Percentiles rank a stretch among this genome's conserved stretches.
phyloP scores from a whole-genome alignment of 2,797 vertebrate genomes.

The Scomberomorus guttatus region DNA sequence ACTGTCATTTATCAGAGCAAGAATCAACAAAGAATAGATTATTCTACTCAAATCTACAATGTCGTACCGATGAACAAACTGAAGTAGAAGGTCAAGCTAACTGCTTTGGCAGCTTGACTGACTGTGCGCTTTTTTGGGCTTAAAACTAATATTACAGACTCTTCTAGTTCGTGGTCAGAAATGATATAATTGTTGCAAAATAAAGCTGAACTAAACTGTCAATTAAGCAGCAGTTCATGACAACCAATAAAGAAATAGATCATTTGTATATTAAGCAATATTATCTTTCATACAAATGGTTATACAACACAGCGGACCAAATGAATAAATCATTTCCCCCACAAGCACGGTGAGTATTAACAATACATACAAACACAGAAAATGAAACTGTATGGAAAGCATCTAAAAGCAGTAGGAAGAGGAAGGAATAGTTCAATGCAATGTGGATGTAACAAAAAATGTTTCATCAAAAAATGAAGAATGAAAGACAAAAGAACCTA shows the following conservation, averaged over 20 bases:
- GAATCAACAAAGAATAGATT: constrained; percentile 19
- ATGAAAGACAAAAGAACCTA: background rate
- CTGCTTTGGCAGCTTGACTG: background rate
- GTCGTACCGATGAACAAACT: background rate
- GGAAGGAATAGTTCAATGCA: background rate
- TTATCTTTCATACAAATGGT: constrained; percentile 1
- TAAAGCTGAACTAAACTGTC: background rate
- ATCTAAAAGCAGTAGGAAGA: background rate
- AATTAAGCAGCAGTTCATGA: constrained; percentile 7
- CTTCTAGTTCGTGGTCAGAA: background rate
- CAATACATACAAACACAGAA: background rate
- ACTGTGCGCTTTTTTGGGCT: background rate
- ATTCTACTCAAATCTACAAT: background rate
- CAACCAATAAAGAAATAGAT: constrained; percentile 17
- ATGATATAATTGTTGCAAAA: background rate
- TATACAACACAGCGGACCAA: constrained; percentile 14
- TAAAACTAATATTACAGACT: background rate
- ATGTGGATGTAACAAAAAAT: background rate
- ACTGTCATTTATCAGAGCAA: constrained; percentile 13
- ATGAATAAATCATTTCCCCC: background rate
- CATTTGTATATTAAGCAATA: constrained; percentile 11
- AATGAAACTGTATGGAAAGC: background rate
- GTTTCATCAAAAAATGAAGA: background rate
- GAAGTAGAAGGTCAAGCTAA: constrained; percentile 1
- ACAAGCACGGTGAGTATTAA: constrained; percentile 1